phyloP scores from a whole-genome alignment of 2,888 invertebrate genomes.

The Choreutis nemorana region DNA sequence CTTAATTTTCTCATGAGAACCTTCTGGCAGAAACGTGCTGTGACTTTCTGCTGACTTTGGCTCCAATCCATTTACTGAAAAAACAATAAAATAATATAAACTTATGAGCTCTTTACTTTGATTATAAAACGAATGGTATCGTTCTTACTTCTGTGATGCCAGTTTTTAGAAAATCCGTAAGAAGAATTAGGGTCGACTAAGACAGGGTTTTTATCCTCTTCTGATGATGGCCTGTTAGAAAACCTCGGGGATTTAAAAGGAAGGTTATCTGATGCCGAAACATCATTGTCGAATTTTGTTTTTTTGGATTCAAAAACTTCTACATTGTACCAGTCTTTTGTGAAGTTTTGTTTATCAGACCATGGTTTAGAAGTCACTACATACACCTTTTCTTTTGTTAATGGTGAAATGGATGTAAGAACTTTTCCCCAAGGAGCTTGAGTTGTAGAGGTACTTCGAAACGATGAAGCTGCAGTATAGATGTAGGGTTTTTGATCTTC shows the following conservation, averaged over 20 bases:
- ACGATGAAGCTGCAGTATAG: conserved; percentile 48
- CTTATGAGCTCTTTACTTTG: neutral
- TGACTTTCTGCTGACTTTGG: conserved; percentile 33
- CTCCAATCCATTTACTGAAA: conserved; percentile 69
- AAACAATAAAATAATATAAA: conserved; percentile 7
- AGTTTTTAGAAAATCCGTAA: conserved; percentile 45
- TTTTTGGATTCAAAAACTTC: conserved; percentile 42
- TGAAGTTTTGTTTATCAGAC: conserved; percentile 29
- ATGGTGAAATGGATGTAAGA: conserved; percentile 76
- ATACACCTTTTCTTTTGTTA: conserved; percentile 81
- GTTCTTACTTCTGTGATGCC: conserved; percentile 56
- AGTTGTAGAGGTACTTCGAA: conserved; percentile 42
- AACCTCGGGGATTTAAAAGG: conserved; percentile 62
- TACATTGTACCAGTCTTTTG: conserved; percentile 33
- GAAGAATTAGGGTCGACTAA: conserved; percentile 39
- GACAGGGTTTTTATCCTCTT: too few relatives aligned
- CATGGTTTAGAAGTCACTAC: conserved; percentile 82
- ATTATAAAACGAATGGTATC: too few relatives aligned
- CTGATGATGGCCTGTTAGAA: conserved; percentile 64
- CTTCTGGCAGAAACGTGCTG: conserved; percentile 50
- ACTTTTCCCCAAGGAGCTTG: conserved; percentile 71
- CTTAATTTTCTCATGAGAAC: conserved; percentile 34
- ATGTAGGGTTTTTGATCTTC: conserved; percentile 42
- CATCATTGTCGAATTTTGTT: conserved; percentile 24
- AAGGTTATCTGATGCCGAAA: conserved; percentile 27